Base-by-base conservation (phyloP, 2,888 invertebrate genomes). In the Strigamia transsilvanica region DNA sequence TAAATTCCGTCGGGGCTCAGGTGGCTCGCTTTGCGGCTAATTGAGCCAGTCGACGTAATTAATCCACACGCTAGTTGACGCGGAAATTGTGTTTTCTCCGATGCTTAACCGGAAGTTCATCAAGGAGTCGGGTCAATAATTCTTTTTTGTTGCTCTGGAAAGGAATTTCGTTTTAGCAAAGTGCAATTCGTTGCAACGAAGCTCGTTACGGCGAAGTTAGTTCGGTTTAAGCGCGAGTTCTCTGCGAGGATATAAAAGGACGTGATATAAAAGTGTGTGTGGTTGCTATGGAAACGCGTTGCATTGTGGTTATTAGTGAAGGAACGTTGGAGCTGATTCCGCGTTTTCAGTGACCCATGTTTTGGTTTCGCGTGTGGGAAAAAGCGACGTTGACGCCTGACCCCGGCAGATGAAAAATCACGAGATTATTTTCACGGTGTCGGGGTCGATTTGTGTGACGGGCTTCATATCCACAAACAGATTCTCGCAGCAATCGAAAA, bases 331-430 rank as follows among this genome's bases (percentile, higher is more conserved):
- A 12, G 61, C 61, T 66, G 61, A 66, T 66, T 66, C 61, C 61
- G 61, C 61, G 61, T 66, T 66, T 18, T 66, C 61, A 66, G n/a
- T 66, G 61, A 66, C 61, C 61, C 61, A 18, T 66, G 61, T 21
- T 18, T 21, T 21, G 21, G 61, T 23, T 23, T 23, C n/a, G 2
- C 12, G 18, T 7, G 5, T 12, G 21, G 12, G 21, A 18, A 23
- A 61, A 61, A 61, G 61, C 5, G 61, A 61, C 4, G 61, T 21
- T n/a, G 21, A 61, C 61, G 12, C 9, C 10, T 61, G 61, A 61
- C 61, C 61, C 10, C 61, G 61, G 61, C n/a, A 61, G 9, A 21
- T 15, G 61, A 61, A 61, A 61, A 61, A 61, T 61, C 61, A n/a
- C 61, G 3, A 61, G 61, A 61, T 61, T 61, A 61, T 61, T 61